phyloP scores from a whole-genome alignment of 2,797 vertebrate species.

The Oophaga sylvatica region DNA sequence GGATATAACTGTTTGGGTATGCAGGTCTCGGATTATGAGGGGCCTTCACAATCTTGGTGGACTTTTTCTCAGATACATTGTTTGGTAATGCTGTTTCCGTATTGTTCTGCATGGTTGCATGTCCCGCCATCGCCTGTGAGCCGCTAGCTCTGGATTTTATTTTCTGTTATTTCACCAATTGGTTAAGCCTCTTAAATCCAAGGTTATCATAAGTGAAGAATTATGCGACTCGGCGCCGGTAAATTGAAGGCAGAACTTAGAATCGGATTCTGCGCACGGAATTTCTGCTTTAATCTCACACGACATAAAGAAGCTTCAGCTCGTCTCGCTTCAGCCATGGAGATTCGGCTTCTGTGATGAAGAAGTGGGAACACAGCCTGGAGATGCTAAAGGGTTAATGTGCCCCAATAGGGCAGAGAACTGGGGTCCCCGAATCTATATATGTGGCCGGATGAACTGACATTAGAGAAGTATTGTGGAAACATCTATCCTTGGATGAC shows the following conservation, averaged over 20 bases:
- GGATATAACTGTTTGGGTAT: background rate
- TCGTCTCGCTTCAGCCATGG: background rate
- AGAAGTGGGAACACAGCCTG: background rate
- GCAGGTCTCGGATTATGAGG: background rate
- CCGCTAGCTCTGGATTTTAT: background rate
- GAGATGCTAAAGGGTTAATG: background rate
- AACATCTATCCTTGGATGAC: too few species aligned
- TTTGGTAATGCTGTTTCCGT: background rate
- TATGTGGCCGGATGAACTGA: too few species aligned
- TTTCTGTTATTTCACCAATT: constrained; percentile 23
- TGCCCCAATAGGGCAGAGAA: background rate
- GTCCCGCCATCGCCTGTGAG: background rate
- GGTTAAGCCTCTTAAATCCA: constrained; percentile 21
- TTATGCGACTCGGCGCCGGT: constrained; percentile 1
- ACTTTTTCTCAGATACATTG: too few species aligned
- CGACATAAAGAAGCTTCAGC: constrained; percentile 14
- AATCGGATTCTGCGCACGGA: constrained; percentile 33
- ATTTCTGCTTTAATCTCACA: constrained; percentile 46
- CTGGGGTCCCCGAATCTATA: background rate
- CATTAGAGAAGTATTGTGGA: too few species aligned
- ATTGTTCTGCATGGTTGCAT: background rate
- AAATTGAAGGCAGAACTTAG: constrained; percentile 34
- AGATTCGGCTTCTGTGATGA: constrained; percentile 12
- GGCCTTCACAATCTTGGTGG: too few species aligned
- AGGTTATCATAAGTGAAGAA: background rate